Evolutionary conservation across 2,113 vertebrate genomes (phyloP).

Genomic region (Muntiacus muntjak): DNA sequence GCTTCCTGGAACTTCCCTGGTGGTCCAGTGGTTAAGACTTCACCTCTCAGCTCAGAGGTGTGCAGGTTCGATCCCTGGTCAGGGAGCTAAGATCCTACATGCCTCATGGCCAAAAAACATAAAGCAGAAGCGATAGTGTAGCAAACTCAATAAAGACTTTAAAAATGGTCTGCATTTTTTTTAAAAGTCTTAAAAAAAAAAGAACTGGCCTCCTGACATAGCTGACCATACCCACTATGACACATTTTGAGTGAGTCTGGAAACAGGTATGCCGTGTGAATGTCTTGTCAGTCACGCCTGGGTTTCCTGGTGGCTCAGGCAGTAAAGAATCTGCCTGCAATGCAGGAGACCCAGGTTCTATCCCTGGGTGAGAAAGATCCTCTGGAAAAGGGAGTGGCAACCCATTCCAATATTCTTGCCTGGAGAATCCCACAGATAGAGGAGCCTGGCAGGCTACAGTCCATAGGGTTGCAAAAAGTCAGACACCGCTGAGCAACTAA

Average conservation of each 20-base stretch:
- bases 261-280: not conserved
- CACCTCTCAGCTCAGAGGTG: not conserved
- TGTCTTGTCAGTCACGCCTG: not conserved
- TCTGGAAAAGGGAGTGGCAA: not conserved
- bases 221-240: not conserved
- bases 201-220: not conserved
- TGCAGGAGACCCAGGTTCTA: not conserved
- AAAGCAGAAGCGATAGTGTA: not conserved
- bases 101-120: not conserved
- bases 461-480: not conserved
- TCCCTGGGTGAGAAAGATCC: not conserved
- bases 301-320: not conserved
- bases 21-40: not conserved
- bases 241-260: not conserved
- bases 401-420: not conserved
- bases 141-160: not conserved
- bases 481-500: not conserved
- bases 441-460: not conserved
- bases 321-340: not conserved
- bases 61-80: not conserved
- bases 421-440: not conserved
- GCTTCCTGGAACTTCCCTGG: not conserved
- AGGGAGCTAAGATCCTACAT: not conserved
- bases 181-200: not conserved
- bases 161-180: not conserved